Conservation (phyloP, 2,888 invertebrate genomes). For the Sisyra terminalis region DNA sequence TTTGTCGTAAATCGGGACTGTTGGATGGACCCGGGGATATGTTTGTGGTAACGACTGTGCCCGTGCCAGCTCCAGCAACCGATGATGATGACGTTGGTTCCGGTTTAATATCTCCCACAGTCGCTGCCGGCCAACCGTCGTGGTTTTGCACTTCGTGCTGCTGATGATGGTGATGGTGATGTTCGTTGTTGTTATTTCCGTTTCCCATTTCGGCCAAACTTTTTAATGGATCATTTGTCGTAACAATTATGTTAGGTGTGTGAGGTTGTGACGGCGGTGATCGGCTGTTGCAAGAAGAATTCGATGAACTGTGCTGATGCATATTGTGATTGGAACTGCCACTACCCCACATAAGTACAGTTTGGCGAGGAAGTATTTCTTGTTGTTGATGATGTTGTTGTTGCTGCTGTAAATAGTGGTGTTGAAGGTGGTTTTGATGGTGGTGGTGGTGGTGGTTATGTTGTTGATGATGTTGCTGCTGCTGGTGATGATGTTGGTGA, state of each 20-base stretch:
- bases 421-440: constrained; percentile 13
- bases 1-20: constrained; percentile 22
- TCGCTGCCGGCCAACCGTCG: not conserved
- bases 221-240: constrained; percentile 21
- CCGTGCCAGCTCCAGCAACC: constrained; percentile 14
- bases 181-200: constrained; percentile 10
- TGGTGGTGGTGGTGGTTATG: constrained; percentile 16
- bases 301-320: constrained; percentile 19
- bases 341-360: constrained; percentile 86
- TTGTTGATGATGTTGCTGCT: constrained; percentile 12
- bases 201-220: constrained; percentile 22
- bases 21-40: constrained; percentile 15
- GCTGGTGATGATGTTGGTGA: constrained; percentile 17
- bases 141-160: constrained; percentile 11
- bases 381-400: constrained; percentile 17
- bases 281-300: constrained; percentile 10
- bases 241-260: constrained; percentile 19
- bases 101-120: constrained; percentile 14
- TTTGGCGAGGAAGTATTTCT: constrained; percentile 60
- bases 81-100: constrained; percentile 14
- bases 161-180: constrained; percentile 1
- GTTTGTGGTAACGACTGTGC: constrained; percentile 13
- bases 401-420: constrained; percentile 17
- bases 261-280: constrained; percentile 18
- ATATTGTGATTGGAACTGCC: constrained; percentile 15